Percentiles rank a stretch among this genome's conserved stretches.
Evolutionary conservation across 2,888 invertebrate species (phyloP).

Genomic region (Dynastes tityus): DNA sequence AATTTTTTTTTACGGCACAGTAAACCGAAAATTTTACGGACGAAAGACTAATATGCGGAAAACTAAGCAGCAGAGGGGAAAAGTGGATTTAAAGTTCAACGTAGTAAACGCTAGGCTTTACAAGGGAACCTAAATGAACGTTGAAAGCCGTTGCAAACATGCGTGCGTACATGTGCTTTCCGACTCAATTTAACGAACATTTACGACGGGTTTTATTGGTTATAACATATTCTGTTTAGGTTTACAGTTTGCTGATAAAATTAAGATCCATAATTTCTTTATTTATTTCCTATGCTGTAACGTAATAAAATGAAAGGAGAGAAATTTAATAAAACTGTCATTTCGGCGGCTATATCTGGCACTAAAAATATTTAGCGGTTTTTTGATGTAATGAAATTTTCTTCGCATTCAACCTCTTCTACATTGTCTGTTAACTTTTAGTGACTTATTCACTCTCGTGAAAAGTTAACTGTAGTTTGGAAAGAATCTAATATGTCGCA

Average conservation of each 20-base stretch:
- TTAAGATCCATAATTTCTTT: conserved; percentile 47
- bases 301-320: conserved; percentile 31
- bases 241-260: conserved; percentile 44
- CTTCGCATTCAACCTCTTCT: no score
- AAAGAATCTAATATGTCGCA: no score
- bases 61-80: conserved; percentile 35
- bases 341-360: conserved; percentile 22
- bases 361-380: conserved; percentile 32
- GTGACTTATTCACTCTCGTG: no score
- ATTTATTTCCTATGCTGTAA: conserved; percentile 36
- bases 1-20: conserved; percentile 42
- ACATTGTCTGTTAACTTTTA: no score
- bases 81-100: conserved; percentile 45
- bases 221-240: conserved; percentile 44
- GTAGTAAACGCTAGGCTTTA: conserved; percentile 36
- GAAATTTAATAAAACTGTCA: conserved; percentile 39
- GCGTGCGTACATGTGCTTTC: conserved; percentile 18
- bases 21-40: conserved; percentile 39
- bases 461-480: no score
- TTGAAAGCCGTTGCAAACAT: conserved; percentile 19
- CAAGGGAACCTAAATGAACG: conserved; percentile 37
- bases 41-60: conserved; percentile 41
- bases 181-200: conserved; percentile 43
- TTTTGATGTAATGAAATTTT: not conserved
- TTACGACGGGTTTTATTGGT: conserved; percentile 40